Conservation (phyloP, 1,140 invertebrate species). For the Drosophila elegans region DNA sequence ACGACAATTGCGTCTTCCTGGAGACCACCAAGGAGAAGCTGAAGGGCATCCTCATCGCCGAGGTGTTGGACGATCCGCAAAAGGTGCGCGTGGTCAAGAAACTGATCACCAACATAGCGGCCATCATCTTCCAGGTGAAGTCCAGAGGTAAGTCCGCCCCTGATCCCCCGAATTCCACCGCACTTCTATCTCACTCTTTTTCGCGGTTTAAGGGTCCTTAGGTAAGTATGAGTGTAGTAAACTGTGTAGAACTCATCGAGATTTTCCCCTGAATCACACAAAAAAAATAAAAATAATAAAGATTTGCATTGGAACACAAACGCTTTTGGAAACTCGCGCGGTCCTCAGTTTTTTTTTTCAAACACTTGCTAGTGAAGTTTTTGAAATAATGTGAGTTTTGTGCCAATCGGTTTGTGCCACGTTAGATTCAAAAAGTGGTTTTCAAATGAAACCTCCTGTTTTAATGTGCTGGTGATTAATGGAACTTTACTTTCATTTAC, state of each 20-base stretch:
- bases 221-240: constrained; percentile 21
- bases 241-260: too few species aligned
- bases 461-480: constrained; percentile 3
- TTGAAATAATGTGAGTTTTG: background rate
- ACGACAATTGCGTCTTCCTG: constrained; percentile 90
- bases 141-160: constrained; percentile 85
- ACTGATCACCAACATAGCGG: constrained; percentile 88
- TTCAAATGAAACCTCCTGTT: background rate
- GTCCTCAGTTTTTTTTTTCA: background rate
- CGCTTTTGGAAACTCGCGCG: background rate
- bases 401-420: constrained; percentile 1
- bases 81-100: constrained; percentile 83
- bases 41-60: constrained; percentile 91
- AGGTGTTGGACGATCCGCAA: constrained; percentile 87
- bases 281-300: too few species aligned
- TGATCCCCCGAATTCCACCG: too few species aligned
- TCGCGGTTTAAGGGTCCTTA: background rate
- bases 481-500: background rate
- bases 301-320: background rate
- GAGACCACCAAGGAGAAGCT: constrained; percentile 94
- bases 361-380: background rate
- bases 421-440: background rate
- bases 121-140: constrained; percentile 88
- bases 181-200: background rate
- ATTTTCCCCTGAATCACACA: too few species aligned